Percentiles rank a stretch among this genome's conserved stretches.
phyloP scores from a whole-genome alignment of 2,113 vertebrate species.

The Paratilapia polleni region DNA sequence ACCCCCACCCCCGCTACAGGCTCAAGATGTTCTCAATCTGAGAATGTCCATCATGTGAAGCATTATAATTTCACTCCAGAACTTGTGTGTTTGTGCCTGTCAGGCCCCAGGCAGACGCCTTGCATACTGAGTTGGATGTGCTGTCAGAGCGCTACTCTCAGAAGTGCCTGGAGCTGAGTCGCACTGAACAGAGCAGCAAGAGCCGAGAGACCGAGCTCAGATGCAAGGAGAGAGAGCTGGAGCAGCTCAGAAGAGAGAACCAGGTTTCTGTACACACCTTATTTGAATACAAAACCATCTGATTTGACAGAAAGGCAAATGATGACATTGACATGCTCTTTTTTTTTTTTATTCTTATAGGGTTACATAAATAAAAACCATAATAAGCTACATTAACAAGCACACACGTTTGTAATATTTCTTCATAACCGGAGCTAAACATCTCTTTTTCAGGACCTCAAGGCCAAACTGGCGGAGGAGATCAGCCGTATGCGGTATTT shows the following conservation, averaged over 20 bases:
- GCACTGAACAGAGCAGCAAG: slow-evolving; percentile 80
- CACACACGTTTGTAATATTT: background rate
- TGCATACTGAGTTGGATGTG: slow-evolving; percentile 87
- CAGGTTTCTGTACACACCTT: slow-evolving; percentile 77
- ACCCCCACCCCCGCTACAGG: too few relatives aligned
- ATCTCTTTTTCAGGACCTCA: slow-evolving; percentile 85
- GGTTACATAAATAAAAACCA: background rate
- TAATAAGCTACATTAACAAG: background rate
- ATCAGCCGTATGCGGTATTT: slow-evolving; percentile 88
- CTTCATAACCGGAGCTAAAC: background rate
- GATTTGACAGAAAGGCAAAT: background rate
- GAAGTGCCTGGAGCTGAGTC: slow-evolving; percentile 88
- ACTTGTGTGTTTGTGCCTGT: slow-evolving; percentile 44
- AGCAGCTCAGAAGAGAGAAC: slow-evolving; percentile 90
- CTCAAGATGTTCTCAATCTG: slow-evolving; percentile 22
- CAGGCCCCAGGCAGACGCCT: slow-evolving; percentile 82
- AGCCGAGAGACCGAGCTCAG: slow-evolving; percentile 80
- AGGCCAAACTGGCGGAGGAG: slow-evolving; percentile 87
- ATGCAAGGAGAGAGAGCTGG: slow-evolving; percentile 84
- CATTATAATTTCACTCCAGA: slow-evolving; percentile 11
- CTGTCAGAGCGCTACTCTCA: slow-evolving; percentile 90
- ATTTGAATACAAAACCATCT: background rate
- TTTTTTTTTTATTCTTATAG: background rate
- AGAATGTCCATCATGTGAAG: background rate
- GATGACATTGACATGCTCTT: background rate